Base-by-base conservation (phyloP, 2,797 vertebrate genomes). In the Sebastes jordani region DNA sequence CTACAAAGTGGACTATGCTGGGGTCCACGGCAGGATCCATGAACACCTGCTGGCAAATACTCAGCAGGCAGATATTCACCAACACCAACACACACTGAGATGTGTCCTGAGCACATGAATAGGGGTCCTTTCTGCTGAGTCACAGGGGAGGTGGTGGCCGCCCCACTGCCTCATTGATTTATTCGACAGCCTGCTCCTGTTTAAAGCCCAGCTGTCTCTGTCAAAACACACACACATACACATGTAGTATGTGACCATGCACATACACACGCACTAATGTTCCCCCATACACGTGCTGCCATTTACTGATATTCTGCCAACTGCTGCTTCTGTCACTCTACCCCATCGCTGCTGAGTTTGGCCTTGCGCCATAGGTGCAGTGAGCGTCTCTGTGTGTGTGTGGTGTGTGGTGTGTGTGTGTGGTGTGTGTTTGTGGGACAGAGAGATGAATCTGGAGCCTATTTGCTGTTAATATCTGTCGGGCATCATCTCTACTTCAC, bases 161-260 rank as follows among this genome's bases (percentile, higher is more conserved):
- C 89, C 92, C 90, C 72, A 80, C 89, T 78, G 91, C 85, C 88
- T 92, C 85, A 75, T 91, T 91, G 91, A 93, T 94, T 93, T 90
- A 90, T 91, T 88, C 86, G 83, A 89, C 91, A 93, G 90, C 81
- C 88, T 88, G 91, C 78, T 90, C 81, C 86, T 90, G 84, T 91
- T 91, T 92, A 89, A 90, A 92, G 83, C 85, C 90, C 88, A 93
- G 91, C 91, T 94, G 91, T 91, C 91, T 88, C 81, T 88, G 86
- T 91, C 90, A 83, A 81, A 83, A 87, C 80, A 87, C 74, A 86
- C 85, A 84, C 78, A 80, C n/a, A 78, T 23, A 81, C 81, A 79
- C 59, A 83, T 54, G 20, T 71, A 71, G 27, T 69, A 74, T 16
- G 60, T 77, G 70, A 20, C 25, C 61, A 74, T 38, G 58, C 71